Evolutionary conservation across 2,888 invertebrate species (phyloP).

Genomic region (Agonopterix alstromeriana): DNA sequence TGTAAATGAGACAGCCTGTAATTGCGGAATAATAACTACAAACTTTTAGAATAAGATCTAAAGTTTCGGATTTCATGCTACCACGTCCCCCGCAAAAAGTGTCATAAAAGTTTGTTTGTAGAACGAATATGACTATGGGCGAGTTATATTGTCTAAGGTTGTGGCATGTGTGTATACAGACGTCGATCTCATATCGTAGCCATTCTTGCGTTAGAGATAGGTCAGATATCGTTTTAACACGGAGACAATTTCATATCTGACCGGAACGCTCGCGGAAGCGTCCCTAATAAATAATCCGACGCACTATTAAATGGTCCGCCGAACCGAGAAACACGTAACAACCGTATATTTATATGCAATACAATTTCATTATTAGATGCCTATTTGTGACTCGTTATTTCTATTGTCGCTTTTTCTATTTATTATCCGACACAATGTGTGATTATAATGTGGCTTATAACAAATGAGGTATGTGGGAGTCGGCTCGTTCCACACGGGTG

Average conservation of each 20-base stretch:
- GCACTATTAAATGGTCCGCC: conserved; percentile 61
- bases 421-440: conserved; percentile 69
- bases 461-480: conserved; percentile 63
- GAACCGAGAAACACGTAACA: conserved; percentile 59
- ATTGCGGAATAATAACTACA: too few relatives aligned
- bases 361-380: conserved; percentile 73
- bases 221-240: background rate
- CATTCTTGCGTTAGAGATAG: background rate
- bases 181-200: too few relatives aligned
- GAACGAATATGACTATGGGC: too few relatives aligned
- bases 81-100: too few relatives aligned
- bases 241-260: conserved; percentile 1
- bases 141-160: too few relatives aligned
- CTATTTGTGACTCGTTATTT: conserved; percentile 69
- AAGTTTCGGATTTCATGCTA: too few relatives aligned
- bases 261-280: conserved; percentile 39
- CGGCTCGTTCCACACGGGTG: conserved; percentile 55
- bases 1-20: too few relatives aligned
- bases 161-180: too few relatives aligned
- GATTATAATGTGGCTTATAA: conserved; percentile 70
- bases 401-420: conserved; percentile 75
- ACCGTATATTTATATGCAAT: conserved; percentile 66
- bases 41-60: too few relatives aligned
- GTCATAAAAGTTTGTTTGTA: too few relatives aligned
- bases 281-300: conserved; percentile 52